A percentile compares a stretch with the other conserved stretches of the same genome.
Evolutionary conservation across 2,797 vertebrate genomes (phyloP).

Genomic region (Sebastes minor): DNA sequence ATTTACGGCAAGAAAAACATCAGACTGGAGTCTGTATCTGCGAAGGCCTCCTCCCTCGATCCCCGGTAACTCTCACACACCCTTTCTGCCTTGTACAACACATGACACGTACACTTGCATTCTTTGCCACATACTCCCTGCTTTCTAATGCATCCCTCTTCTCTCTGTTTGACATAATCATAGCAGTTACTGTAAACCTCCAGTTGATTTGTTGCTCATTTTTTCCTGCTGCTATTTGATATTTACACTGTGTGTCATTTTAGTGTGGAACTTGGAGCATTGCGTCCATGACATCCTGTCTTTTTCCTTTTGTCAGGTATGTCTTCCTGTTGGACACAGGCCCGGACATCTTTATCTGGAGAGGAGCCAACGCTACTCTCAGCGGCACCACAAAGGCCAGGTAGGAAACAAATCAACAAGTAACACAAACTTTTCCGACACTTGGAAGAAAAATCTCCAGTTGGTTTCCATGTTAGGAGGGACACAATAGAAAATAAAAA

Average conservation of each 20-base stretch:
- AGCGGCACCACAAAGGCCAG: conserved; percentile 93
- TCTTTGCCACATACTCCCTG: background rate
- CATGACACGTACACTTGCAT: background rate
- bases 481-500: background rate
- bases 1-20: conserved; percentile 97
- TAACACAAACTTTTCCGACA: background rate
- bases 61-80: conserved; percentile 84
- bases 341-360: conserved; percentile 90
- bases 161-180: background rate
- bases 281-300: background rate
- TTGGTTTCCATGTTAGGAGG: background rate
- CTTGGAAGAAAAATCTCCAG: background rate
- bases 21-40: conserved; percentile 89
- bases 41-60: conserved; percentile 90
- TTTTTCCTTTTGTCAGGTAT: conserved; percentile 79
- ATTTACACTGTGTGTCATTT: background rate
- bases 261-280: background rate
- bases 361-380: conserved; percentile 91
- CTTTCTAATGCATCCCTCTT: background rate
- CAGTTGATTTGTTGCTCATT: background rate
- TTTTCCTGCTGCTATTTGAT: background rate
- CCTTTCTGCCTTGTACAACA: background rate
- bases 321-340: conserved; percentile 93
- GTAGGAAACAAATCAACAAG: conserved; percentile 63
- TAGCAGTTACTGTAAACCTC: background rate